Evolutionary conservation across 2,113 vertebrate species (phyloP).

Genomic region (Clinocottus analis): DNA sequence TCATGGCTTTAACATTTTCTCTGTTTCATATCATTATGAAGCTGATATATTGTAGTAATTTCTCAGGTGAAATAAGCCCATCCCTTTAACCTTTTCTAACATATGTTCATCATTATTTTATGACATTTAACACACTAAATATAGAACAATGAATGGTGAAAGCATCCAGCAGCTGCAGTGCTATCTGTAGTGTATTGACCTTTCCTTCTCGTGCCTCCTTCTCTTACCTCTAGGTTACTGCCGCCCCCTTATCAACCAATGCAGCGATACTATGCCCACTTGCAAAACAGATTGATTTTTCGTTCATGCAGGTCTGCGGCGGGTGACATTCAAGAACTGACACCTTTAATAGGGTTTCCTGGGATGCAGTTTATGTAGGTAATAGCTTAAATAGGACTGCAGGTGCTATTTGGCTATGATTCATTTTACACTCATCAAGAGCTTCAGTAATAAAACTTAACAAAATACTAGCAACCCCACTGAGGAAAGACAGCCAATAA

Average conservation of each 20-base stretch:
- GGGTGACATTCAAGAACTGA: conserved; percentile 58
- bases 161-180: conserved; percentile 3
- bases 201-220: conserved; percentile 27
- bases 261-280: conserved; percentile 20
- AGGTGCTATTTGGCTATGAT: conserved; percentile 26
- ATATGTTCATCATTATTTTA: background rate
- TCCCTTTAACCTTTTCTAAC: background rate
- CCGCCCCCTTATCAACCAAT: conserved; percentile 22
- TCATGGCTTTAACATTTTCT: background rate
- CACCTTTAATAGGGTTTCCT: conserved; percentile 43
- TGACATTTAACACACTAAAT: background rate
- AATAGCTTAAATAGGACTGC: conserved; percentile 40
- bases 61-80: background rate
- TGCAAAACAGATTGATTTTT: conserved; percentile 61
- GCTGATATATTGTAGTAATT: background rate
- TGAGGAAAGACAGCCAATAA: conserved; percentile 19
- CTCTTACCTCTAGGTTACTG: conserved; percentile 16
- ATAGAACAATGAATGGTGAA: conserved; percentile 7
- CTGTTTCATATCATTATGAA: background rate
- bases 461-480: background rate
- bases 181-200: conserved; percentile 10
- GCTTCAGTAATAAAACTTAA: conserved; percentile 33
- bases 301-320: conserved; percentile 27
- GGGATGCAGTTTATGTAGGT: conserved; percentile 44
- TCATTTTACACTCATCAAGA: conserved; percentile 16